A percentile compares a stretch with the other conserved stretches of the same genome.
Conservation (phyloP, 2,113 vertebrate genomes). For the Otocyon megalotis region DNA sequence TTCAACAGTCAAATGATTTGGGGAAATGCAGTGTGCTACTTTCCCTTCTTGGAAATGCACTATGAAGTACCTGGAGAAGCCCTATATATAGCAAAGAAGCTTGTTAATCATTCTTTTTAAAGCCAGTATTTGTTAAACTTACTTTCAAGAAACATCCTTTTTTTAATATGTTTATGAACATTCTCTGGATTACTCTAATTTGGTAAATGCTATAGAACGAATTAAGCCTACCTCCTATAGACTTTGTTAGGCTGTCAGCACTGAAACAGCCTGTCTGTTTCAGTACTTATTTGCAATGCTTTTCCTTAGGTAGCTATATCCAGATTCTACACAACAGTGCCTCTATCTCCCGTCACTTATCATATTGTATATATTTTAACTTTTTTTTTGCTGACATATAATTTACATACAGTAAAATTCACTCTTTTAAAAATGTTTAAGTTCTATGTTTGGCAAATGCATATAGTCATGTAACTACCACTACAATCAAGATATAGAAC, state of each 20-base stretch:
- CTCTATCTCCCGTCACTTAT: not conserved
- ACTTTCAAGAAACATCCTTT: not conserved
- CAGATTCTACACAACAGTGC: not conserved
- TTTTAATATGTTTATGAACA: not conserved
- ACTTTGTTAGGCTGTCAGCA: not conserved
- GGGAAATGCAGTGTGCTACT: not conserved
- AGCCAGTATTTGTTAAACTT: not conserved
- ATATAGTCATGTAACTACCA: not conserved
- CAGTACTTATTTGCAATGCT: not conserved
- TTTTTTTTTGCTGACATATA: not conserved
- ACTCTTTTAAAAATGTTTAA: not conserved
- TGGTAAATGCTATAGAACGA: not conserved
- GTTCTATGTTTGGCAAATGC: slow-evolving; percentile 18
- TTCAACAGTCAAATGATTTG: not conserved
- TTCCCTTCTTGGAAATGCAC: not conserved
- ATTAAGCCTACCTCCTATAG: not conserved
- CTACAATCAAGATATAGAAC: not conserved
- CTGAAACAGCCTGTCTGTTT: not conserved
- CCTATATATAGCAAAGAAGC: not conserved
- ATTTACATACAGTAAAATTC: not conserved
- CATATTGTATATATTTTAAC: not conserved
- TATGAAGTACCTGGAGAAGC: not conserved
- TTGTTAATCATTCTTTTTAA: slow-evolving; percentile 15
- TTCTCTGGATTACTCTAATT: not conserved
- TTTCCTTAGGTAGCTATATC: not conserved